A percentile compares a stretch with the other conserved stretches of the same genome.
Conservation (phyloP, 64 coral and sea anemone species). For the Actinia equina region DNA sequence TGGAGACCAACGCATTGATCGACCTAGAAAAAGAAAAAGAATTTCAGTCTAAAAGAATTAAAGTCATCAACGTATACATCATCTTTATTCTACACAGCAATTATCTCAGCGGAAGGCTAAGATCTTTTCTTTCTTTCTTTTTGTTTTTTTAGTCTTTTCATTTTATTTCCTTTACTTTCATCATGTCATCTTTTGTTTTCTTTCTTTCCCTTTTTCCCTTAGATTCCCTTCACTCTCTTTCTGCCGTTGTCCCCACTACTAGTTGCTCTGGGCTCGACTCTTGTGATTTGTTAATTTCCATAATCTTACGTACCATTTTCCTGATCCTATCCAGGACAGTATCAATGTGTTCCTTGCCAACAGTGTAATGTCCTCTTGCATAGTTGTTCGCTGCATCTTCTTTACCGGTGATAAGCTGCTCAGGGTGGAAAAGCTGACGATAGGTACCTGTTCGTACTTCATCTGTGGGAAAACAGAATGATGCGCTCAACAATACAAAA, state of each 20-base stretch:
- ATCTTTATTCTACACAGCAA: too few relatives aligned
- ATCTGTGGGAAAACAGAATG: neutral
- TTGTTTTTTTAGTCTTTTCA: neutral
- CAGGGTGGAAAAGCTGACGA: slow-evolving; percentile 18
- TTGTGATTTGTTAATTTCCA: neutral
- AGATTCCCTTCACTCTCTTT: too few relatives aligned
- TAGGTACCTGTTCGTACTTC: slow-evolving; percentile 16
- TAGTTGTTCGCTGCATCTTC: slow-evolving; percentile 25
- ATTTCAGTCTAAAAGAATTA: neutral
- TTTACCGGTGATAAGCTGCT: slow-evolving; percentile 20
- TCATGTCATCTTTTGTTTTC: neutral
- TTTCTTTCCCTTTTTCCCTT: neutral
- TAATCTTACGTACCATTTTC: neutral
- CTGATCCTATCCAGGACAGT: neutral
- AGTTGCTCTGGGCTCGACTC: neutral
- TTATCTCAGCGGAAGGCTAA: neutral
- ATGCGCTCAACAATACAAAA: too few relatives aligned
- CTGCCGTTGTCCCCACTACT: too few relatives aligned
- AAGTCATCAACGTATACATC: too few relatives aligned
- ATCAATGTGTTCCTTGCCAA: slow-evolving; percentile 4
- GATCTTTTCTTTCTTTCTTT: neutral
- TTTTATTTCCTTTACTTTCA: neutral
- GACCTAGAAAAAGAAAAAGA: neutral
- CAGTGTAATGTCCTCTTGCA: slow-evolving; percentile 16
- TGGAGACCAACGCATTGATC: slow-evolving; percentile 30